Conservation (phyloP, 1,140 invertebrate species). For the Helicoverpa armigera region DNA sequence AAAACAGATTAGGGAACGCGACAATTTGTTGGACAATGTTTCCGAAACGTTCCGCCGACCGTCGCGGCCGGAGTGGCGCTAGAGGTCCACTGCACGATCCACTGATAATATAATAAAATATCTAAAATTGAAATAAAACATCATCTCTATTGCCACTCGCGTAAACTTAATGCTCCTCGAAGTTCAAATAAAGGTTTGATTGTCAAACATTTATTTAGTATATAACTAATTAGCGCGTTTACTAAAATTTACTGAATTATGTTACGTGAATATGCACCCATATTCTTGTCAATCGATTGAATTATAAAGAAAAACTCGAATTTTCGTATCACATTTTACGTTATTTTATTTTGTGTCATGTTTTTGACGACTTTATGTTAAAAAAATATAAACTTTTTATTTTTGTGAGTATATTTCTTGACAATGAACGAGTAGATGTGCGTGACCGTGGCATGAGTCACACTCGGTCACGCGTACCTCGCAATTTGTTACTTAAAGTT, state of each 20-base stretch:
- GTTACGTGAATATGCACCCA: conserved; percentile 40
- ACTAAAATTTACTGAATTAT: conserved; percentile 33
- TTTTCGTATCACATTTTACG: conserved; percentile 12
- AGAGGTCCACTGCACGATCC: neutral
- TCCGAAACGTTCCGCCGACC: conserved; percentile 8
- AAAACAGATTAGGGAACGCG: conserved; percentile 12
- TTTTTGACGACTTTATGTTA: neutral
- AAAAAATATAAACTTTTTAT: neutral
- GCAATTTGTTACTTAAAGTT: conserved; percentile 23
- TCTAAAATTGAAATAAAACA: conserved; percentile 21
- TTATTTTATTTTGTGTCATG: conserved; percentile 20
- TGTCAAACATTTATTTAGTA: conserved; percentile 32
- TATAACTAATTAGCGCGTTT: conserved; percentile 17
- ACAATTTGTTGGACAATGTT: conserved; percentile 15
- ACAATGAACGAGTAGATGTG: neutral
- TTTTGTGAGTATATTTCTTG: conserved; percentile 3
- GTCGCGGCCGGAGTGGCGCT: neutral
- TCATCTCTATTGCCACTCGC: conserved; percentile 19
- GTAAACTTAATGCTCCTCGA: neutral
- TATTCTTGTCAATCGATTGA: neutral
- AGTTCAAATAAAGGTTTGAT: conserved; percentile 19
- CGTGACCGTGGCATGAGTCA: neutral
- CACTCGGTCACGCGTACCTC: neutral
- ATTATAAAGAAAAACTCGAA: conserved; percentile 5
- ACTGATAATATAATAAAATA: conserved; percentile 37